Base-by-base conservation (phyloP, 1,140 invertebrate species). In the Venustaconcha ellipsiformis region DNA sequence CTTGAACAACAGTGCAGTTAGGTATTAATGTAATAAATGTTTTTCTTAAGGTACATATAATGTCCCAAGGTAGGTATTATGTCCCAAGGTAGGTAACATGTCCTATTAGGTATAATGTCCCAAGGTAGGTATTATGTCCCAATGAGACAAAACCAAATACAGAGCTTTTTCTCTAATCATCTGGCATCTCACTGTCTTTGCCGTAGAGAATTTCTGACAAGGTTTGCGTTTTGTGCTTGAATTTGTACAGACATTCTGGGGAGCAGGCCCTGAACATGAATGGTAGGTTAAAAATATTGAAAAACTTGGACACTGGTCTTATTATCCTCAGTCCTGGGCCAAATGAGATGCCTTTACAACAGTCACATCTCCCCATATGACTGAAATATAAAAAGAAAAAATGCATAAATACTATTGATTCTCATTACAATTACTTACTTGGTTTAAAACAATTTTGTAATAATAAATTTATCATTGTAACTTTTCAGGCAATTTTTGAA, bases 241-340 rank as follows among this genome's bases (percentile, higher is more conserved):
- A 88, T 17, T 79, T 69, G 26, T 82, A 78, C 55, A 84, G 64
- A 72, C 89, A 90, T 26, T 77, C 57, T 37, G 82, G 82, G 23
- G 88, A 88, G 75, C 89, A 90, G 0, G 85, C 79, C n/a, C 76
- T 60, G 69, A 90, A 90, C 69, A 89, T 81, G 68, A 90, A 86
- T 14, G 89, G 89, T 17, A 90, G 64, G 71, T 87, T 84, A 23
- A 86, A 87, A 12, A 90, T 84, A 0, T 86, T 85, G 71, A 88
- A 89, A 57, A 90, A 77, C 70, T 83, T 81, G 14, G 83, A 83
- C 18, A 87, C 84, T n/a, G 89, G 88, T 57, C 88, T 76, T 58
- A 90, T 89, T 15, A 87, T 80, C 59, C 84, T 76, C 59, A 90
- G 66, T n/a, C 88, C 88, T 23, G 86, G 82, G 17, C 89, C 89